phyloP scores from a whole-genome alignment of 2,113 vertebrate species.

The Pitta sordida region DNA sequence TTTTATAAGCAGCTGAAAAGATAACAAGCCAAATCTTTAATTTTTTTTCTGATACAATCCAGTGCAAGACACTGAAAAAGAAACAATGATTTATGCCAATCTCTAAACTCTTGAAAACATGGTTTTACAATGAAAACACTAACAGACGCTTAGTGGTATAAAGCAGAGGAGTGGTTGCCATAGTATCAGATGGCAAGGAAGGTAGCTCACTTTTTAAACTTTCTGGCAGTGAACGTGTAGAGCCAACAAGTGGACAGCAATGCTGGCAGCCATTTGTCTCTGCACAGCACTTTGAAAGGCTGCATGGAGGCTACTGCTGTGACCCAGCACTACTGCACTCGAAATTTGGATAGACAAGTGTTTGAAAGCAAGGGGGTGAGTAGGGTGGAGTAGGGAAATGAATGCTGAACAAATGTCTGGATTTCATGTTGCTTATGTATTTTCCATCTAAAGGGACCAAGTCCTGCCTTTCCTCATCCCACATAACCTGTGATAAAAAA shows the following conservation, averaged over 20 bases:
- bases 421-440: neutral
- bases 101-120: constrained; percentile 8
- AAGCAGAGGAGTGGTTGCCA: constrained; percentile 42
- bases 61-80: neutral
- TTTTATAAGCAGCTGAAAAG: neutral
- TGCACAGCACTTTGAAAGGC: neutral
- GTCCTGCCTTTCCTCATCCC: accelerated
- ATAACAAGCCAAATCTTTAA: neutral
- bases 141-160: constrained; percentile 42
- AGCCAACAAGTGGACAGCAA: constrained; percentile 16
- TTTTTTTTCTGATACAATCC: neutral
- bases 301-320: neutral
- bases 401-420: neutral
- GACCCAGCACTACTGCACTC: neutral
- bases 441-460: neutral
- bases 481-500: neutral
- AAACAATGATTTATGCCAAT: neutral
- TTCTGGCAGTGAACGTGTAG: neutral
- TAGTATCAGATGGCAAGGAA: constrained; percentile 28
- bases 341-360: neutral
- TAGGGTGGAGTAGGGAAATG: neutral
- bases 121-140: constrained; percentile 29
- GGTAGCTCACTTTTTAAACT: constrained; percentile 30
- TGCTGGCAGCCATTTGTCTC: neutral
- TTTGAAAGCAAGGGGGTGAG: neutral